These are phyloP conservation scores for Rhea americana DNA, from an alignment of 2,113 vertebrate genomes.

Conservation along the genomic window DNA sequence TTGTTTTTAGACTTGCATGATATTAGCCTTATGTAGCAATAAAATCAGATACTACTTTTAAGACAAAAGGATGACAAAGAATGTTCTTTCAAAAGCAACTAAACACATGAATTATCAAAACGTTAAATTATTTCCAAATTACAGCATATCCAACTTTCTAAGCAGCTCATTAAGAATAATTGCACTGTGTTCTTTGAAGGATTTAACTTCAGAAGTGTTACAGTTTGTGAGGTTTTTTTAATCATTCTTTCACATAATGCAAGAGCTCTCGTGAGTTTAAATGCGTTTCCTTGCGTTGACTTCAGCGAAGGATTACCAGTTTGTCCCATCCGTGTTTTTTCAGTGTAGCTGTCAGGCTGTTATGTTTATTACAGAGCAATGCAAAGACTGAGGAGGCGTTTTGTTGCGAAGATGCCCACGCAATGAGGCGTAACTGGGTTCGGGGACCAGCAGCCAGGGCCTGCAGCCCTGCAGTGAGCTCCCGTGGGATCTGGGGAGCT, in stretches of 20 bases:
- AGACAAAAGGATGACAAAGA: not conserved
- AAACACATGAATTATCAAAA: conserved; percentile 36
- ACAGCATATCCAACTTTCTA: not conserved
- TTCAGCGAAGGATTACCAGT: not conserved
- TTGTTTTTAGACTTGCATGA: not conserved
- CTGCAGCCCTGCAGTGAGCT: fast-evolving
- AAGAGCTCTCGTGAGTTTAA: not conserved
- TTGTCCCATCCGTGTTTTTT: not conserved
- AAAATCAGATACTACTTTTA: conserved; percentile 7
- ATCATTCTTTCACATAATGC: not conserved
- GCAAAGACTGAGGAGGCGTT: not conserved
- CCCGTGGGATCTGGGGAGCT: too few species aligned
- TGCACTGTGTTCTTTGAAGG: conserved; percentile 2
- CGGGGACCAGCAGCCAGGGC: not conserved
- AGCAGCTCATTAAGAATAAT: not conserved
- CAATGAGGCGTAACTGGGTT: not conserved
- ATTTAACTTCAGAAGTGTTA: conserved; percentile 1
- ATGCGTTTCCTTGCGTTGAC: not conserved
- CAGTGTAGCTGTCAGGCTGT: not conserved
- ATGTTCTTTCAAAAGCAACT: conserved; percentile 13
- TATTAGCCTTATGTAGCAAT: not conserved
- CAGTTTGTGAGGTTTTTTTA: not conserved
- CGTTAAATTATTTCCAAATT: conserved; percentile 48
- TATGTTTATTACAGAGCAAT: not conserved
- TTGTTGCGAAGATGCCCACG: not conserved